phyloP scores from a whole-genome alignment of 2,797 vertebrate genomes.

The Hylomyscus alleni region DNA sequence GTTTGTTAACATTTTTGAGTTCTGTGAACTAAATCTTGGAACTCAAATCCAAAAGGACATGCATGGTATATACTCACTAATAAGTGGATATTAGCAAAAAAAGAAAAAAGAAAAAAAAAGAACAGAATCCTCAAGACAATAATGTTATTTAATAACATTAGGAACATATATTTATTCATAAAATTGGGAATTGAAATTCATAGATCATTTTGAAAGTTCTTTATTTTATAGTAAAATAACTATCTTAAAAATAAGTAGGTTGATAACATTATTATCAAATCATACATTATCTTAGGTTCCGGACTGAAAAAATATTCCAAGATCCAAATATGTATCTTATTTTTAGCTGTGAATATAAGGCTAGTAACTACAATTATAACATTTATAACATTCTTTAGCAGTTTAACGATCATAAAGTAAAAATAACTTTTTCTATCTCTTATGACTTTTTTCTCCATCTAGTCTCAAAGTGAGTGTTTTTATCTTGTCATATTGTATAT shows the following conservation, averaged over 20 bases:
- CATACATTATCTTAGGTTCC: background rate
- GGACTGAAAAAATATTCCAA: background rate
- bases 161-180: background rate
- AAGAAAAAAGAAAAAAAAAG: no score
- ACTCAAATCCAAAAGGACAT: no score
- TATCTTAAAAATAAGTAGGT: background rate
- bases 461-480: background rate
- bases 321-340: background rate
- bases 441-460: background rate
- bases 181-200: background rate
- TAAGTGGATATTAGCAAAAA: no score
- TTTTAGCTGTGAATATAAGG: background rate
- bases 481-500: background rate
- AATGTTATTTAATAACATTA: background rate
- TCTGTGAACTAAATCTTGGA: no score
- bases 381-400: background rate
- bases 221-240: background rate
- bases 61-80: no score
- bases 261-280: background rate
- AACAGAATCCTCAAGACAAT: background rate
- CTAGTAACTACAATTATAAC: background rate
- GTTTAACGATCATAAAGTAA: background rate
- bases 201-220: background rate
- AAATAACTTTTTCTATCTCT: background rate
- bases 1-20: no score